Evolutionary conservation across 2,797 vertebrate genomes (phyloP), one percentile per base, ranked within the genome.

Genomic region (Eulemur mongoz): DNA sequence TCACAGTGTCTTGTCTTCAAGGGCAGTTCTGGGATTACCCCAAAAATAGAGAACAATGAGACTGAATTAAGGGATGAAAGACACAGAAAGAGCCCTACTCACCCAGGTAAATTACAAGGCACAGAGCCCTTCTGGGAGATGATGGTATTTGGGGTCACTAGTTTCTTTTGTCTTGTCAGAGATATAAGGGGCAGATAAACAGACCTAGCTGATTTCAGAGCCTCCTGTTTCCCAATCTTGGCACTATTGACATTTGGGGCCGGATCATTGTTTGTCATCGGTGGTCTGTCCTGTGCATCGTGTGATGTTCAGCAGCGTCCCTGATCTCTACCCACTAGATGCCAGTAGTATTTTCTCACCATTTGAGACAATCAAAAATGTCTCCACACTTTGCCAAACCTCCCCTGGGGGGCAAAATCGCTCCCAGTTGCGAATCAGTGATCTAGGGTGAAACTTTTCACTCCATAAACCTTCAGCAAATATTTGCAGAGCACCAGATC

Each of bases 1-100:
- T 69, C 67, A 80, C 92, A 45, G 0, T 22, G 45, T 83, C 94
- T 93, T 95, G 67, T 72, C 65, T 70, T 84, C 9, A n/a, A 84
- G 81, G 25, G 40, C 93, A 93, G 89, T 95, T 78, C 57, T 92
- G 96, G 73, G 81, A 79, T 93, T 50, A 90, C 12, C 78, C 96
- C 84, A 52, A 75, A 96, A 97, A 95, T 76, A 61, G 0, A 78
- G 2, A 18, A n/a, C 43, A 57, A 90, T 20, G 35, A 20, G 45
- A 48, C 15, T 11, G 30, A 83, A 80, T 8, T 70, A 10, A n/a
- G 57, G 30, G 18, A 3, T 22, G 70, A 84, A 67, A 85, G 40
- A 12, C 5, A 1, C 38, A 23, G 63, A 65, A 48, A 50, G 5
- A 63, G 14, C 30, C 59, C 61, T 69, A 4, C 82, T 85, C 59